phyloP scores from a whole-genome alignment of 2,113 vertebrate genomes.

The Pandion haliaetus region DNA sequence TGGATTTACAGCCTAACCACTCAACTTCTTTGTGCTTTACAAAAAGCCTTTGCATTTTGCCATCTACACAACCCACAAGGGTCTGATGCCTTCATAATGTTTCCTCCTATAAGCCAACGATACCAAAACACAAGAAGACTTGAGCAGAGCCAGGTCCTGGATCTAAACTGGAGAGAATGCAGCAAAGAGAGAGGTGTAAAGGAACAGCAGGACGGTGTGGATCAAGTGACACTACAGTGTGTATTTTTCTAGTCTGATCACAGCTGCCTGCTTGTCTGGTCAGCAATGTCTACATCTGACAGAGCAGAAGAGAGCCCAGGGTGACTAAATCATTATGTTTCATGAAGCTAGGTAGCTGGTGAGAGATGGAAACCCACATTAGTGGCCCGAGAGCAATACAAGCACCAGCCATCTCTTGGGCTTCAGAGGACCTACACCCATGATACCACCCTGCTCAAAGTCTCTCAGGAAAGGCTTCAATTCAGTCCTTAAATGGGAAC shows the following conservation, averaged over 20 bases:
- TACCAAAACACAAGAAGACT: neutral
- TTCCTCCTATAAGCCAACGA: neutral
- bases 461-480: neutral
- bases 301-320: neutral
- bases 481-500: neutral
- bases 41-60: neutral
- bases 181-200: neutral
- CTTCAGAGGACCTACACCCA: neutral
- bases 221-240: neutral
- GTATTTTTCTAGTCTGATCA: neutral
- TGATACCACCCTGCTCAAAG: neutral
- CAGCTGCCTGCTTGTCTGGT: neutral
- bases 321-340: neutral
- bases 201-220: neutral
- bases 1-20: neutral
- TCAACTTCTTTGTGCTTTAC: neutral
- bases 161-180: neutral
- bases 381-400: neutral
- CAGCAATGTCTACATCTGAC: neutral
- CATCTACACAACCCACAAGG: neutral
- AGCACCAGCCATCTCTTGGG: neutral
- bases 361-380: neutral
- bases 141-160: neutral
- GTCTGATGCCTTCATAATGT: neutral
- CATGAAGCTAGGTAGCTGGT: neutral